Conservation (phyloP, 2,113 vertebrate genomes). For the Dipodomys spectabilis region DNA sequence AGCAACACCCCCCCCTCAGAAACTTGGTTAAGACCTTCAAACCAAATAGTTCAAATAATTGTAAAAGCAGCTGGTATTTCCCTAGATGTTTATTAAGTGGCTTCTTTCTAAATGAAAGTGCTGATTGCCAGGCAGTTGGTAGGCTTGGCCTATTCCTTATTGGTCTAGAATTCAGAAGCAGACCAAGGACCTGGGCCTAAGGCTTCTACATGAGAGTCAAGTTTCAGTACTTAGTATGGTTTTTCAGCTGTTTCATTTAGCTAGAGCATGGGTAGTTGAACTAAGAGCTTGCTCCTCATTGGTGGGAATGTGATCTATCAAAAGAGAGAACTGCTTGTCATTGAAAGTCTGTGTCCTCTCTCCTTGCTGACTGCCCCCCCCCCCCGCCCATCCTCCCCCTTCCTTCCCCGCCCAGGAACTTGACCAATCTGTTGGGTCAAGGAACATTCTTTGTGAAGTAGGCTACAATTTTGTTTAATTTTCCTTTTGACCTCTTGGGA, state of each 20-base stretch:
- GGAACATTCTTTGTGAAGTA: slow-evolving; percentile 32
- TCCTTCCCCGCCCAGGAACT: background rate
- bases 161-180: slow-evolving; percentile 55
- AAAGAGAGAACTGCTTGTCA: slow-evolving; percentile 55
- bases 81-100: slow-evolving; percentile 8
- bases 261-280: slow-evolving; percentile 17
- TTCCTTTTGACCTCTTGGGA: slow-evolving; percentile 42
- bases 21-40: slow-evolving; percentile 46
- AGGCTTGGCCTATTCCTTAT: background rate
- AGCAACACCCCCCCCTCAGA: background rate
- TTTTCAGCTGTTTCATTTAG: slow-evolving; percentile 16
- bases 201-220: background rate
- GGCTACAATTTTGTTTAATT: slow-evolving; percentile 44
- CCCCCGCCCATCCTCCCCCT: no score
- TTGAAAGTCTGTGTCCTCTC: slow-evolving; percentile 8
- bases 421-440: background rate
- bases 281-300: slow-evolving; percentile 53
- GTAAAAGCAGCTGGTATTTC: slow-evolving; percentile 46
- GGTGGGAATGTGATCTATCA: background rate
- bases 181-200: slow-evolving; percentile 4
- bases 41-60: slow-evolving; percentile 52
- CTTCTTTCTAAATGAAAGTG: slow-evolving; percentile 52
- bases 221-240: background rate
- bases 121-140: slow-evolving; percentile 10
- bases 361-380: no score